Evolutionary conservation across 2,797 vertebrate genomes (phyloP).

Genomic region (Sarcoramphus papa): DNA sequence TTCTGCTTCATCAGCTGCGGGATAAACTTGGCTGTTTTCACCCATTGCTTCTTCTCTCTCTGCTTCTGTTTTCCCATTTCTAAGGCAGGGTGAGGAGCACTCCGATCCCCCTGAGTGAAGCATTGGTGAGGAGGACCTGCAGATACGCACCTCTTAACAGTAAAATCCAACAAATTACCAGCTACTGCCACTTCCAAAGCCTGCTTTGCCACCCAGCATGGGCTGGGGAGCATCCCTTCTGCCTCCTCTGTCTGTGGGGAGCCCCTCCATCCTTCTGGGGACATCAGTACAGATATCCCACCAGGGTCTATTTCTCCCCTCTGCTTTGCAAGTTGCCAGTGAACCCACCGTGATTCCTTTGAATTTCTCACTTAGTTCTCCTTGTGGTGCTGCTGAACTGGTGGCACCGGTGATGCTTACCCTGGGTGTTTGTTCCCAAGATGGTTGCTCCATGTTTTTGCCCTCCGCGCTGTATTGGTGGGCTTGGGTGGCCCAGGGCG

Average conservation of each 20-base stretch:
- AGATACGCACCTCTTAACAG: not conserved
- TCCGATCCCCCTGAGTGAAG: not conserved
- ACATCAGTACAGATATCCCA: not conserved
- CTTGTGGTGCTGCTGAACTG: not conserved
- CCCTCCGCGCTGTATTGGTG: rapidly evolving
- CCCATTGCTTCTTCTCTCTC: not conserved
- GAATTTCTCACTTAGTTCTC: not conserved
- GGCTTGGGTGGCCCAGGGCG: not conserved
- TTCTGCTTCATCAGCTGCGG: not conserved
- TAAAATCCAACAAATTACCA: not conserved
- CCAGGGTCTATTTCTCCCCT: not conserved
- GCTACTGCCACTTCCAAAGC: not conserved
- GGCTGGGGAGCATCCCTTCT: not conserved
- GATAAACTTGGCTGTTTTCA: not conserved
- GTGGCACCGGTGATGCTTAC: not conserved
- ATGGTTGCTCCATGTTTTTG: not conserved
- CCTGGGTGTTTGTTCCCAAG: not conserved
- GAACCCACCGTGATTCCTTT: not conserved
- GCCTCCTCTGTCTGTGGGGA: not conserved
- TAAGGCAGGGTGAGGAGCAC: not conserved
- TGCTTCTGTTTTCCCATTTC: not conserved
- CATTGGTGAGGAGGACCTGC: not conserved
- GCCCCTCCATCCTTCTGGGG: not conserved
- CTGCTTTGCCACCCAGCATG: not conserved
- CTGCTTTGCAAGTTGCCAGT: not conserved